Evolutionary conservation across 2,797 vertebrate species (phyloP).

Genomic region (Serranus cabrilla): DNA sequence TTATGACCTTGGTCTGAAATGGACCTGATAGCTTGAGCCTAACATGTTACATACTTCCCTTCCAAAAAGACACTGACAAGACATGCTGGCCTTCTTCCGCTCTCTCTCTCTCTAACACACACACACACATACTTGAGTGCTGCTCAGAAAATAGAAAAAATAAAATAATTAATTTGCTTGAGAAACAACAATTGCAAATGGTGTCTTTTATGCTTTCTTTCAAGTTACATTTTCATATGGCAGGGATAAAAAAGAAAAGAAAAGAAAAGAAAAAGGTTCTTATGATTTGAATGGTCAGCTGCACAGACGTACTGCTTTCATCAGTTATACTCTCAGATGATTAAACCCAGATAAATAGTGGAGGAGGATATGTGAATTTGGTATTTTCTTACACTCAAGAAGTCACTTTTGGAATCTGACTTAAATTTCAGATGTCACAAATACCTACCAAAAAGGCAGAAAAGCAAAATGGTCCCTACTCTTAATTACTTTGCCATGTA

Average conservation of each 20-base stretch:
- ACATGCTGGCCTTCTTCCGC: not conserved
- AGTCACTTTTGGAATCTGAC: not conserved
- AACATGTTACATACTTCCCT: conserved; percentile 36
- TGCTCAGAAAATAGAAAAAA: not conserved
- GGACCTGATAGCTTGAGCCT: conserved; percentile 53
- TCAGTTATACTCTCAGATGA: not conserved
- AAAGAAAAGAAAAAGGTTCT: not conserved
- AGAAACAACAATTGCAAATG: not conserved
- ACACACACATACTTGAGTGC: not conserved
- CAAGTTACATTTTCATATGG: not conserved
- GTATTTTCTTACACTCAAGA: conserved; percentile 2
- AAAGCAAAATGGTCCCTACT: conserved; percentile 8
- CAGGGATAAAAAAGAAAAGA: not conserved
- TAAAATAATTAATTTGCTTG: not conserved
- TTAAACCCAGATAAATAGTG: conserved; percentile 7
- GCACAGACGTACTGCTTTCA: not conserved
- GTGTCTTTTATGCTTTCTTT: not conserved
- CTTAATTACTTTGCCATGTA: conserved; percentile 5
- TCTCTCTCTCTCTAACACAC: not conserved
- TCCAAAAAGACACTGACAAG: conserved; percentile 13
- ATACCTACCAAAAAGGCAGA: not conserved
- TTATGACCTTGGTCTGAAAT: conserved; percentile 68
- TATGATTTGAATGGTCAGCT: not conserved
- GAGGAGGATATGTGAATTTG: not conserved
- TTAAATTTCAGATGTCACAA: not conserved